phyloP scores from a whole-genome alignment of 2,797 vertebrate species.

The Gymnopithys bicolor region DNA sequence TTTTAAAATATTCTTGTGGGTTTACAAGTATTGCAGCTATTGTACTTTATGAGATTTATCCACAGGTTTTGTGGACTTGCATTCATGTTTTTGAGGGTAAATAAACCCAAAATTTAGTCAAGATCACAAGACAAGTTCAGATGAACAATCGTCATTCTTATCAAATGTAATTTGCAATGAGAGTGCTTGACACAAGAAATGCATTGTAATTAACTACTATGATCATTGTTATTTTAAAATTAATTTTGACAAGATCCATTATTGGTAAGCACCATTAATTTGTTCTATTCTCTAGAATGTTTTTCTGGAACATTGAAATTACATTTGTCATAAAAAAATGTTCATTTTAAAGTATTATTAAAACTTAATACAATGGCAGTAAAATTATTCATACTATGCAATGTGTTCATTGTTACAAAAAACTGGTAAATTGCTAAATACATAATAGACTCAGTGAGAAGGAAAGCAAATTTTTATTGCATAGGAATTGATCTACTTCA shows the following conservation, averaged over 20 bases:
- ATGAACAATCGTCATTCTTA: neutral
- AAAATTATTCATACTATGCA: constrained; percentile 29
- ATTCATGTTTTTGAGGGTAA: neutral
- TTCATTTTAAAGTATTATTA: constrained; percentile 44
- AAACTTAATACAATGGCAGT: constrained; percentile 39
- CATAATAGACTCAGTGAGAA: neutral
- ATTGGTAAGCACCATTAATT: constrained; percentile 43
- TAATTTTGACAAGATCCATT: constrained; percentile 40
- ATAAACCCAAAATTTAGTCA: constrained; percentile 11
- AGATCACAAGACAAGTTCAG: neutral
- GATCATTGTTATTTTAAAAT: constrained; percentile 38
- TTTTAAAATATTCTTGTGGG: neutral
- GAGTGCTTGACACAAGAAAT: constrained; percentile 5
- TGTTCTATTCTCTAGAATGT: neutral
- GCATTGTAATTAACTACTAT: constrained; percentile 10
- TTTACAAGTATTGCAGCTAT: neutral
- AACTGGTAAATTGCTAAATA: constrained; percentile 21
- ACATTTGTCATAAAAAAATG: constrained; percentile 1
- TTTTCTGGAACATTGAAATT: constrained; percentile 37
- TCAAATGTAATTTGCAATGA: neutral
- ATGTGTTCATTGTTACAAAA: constrained; percentile 21
- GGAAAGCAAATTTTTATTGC: neutral
- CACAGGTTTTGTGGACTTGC: neutral
- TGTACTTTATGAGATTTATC: neutral
- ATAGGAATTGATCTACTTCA: neutral